Evolutionary conservation across 2,113 vertebrate species (phyloP).

Genomic region (Uropsilus gracilis): DNA sequence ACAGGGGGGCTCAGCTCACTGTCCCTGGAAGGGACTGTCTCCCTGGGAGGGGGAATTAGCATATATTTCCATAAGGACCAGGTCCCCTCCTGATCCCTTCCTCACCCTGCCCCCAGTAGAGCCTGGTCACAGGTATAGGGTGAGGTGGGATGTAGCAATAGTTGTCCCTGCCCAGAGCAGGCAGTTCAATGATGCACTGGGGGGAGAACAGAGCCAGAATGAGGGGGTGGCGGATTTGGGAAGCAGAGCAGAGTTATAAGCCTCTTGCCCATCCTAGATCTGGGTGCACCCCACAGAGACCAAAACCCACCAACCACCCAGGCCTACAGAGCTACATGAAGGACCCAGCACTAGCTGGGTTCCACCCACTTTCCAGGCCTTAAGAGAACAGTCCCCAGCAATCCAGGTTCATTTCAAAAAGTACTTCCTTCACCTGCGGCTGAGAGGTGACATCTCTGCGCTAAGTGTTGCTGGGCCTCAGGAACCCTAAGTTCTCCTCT

Average conservation of each 20-base stretch:
- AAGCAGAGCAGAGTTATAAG: too few species aligned
- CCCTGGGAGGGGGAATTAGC: neutral
- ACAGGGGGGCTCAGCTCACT: too few species aligned
- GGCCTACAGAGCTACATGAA: neutral
- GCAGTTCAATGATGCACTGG: neutral
- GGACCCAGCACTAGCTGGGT: neutral
- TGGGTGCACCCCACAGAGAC: neutral
- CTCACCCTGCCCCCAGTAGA: neutral
- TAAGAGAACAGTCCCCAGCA: neutral
- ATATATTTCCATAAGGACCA: rapidly evolving
- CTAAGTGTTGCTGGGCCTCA: neutral
- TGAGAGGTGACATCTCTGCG: neutral
- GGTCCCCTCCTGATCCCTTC: neutral
- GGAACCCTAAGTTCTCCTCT: neutral
- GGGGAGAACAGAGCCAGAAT: too few species aligned
- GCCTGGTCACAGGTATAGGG: too few species aligned
- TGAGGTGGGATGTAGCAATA: too few species aligned
- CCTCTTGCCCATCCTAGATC: neutral
- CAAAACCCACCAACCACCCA: neutral
- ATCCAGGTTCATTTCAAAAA: neutral
- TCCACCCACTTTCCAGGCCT: neutral
- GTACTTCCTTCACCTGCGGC: neutral
- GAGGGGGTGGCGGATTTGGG: too few species aligned
- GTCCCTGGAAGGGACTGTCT: neutral
- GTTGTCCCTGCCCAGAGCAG: neutral